Percentiles rank a stretch among this genome's conserved stretches.
Evolutionary conservation across 2,888 invertebrate genomes (phyloP).

Genomic region (Lissonota sp.): DNA sequence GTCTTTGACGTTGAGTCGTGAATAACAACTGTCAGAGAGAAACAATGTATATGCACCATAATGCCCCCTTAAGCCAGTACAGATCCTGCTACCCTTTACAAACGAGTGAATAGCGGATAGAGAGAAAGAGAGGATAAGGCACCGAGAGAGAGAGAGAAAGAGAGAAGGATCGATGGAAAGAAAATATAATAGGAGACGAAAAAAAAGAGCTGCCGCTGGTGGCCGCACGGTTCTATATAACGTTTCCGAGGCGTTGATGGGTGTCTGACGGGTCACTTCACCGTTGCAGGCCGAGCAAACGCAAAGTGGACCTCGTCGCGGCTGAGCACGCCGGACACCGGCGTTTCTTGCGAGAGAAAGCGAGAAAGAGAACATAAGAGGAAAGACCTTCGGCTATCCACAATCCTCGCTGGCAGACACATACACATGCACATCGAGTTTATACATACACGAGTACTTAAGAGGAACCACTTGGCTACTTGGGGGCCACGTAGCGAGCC

Average conservation of each 20-base stretch:
- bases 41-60: no score
- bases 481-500: slow-evolving; percentile 42
- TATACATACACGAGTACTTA: slow-evolving; percentile 44
- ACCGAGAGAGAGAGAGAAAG: slow-evolving; percentile 8
- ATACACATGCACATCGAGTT: slow-evolving; percentile 57
- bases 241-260: slow-evolving; percentile 77
- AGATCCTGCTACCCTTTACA: not conserved
- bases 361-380: slow-evolving; percentile 34
- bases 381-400: slow-evolving; percentile 69
- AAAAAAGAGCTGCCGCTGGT: slow-evolving; percentile 61
- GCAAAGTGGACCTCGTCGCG: slow-evolving; percentile 73
- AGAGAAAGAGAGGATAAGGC: not conserved
- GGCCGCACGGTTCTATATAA: slow-evolving; percentile 55
- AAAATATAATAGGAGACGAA: slow-evolving; percentile 11
- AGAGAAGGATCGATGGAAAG: not conserved
- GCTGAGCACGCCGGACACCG: slow-evolving; percentile 62
- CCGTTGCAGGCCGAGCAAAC: slow-evolving; percentile 77
- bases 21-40: no score
- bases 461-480: slow-evolving; percentile 58
- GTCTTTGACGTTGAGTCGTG: no score
- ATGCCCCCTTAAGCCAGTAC: no score
- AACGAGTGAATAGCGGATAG: not conserved
- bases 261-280: slow-evolving; percentile 81
- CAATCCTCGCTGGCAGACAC: slow-evolving; percentile 65
- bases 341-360: slow-evolving; percentile 56